Base-by-base conservation (phyloP, 2,113 vertebrate genomes). In the Brachypodius melanocephalos region DNA sequence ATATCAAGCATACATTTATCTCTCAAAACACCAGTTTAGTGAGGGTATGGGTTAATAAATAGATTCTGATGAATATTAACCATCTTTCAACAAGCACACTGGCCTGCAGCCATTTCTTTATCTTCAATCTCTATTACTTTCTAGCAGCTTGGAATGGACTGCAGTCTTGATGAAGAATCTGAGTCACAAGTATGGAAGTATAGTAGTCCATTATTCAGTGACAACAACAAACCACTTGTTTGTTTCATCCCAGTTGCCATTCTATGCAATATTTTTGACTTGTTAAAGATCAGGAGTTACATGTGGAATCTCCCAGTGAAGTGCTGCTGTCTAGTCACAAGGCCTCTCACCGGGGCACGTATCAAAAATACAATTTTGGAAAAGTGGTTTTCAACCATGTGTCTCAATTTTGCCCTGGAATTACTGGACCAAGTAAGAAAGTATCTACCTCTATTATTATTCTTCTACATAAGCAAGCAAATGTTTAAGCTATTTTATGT, bases 201-300 rank as follows among this genome's bases (percentile, higher is more conserved):
- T 3, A 92, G 58, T 62, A 77, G 72, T 22, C 63, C 75, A 58
- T 91, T 94, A 83, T 89, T 66, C 58, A 38, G 12, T 21, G 36
- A 31, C 72, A 88, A 95, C 86, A 95, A 91, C 58, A 85, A 93
- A 66, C 29, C 79, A 32, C 54, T 90, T 90, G 80, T 92, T 91
- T 92, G 43, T 52, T 89, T 51, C 68, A 81, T 71, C 71, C 42
- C 78, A 73, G 43, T 5, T 89, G 52, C 69, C 63, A 55, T 58
- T 93, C 82, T 55, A 40, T 15, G 29, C 38, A 57, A 3, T 54
- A 34, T 28, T 75, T 87, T 65, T 67, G 4, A 43, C 65, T 93
- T 26, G 20, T 29, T 68, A 46, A 36, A 78, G 49, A 81, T 24
- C 28, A 89, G 66, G 45, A 79, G 49, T 31, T 46, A 11, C 1